Conservation (phyloP, 2,888 invertebrate species). For the Crematogaster levior region DNA sequence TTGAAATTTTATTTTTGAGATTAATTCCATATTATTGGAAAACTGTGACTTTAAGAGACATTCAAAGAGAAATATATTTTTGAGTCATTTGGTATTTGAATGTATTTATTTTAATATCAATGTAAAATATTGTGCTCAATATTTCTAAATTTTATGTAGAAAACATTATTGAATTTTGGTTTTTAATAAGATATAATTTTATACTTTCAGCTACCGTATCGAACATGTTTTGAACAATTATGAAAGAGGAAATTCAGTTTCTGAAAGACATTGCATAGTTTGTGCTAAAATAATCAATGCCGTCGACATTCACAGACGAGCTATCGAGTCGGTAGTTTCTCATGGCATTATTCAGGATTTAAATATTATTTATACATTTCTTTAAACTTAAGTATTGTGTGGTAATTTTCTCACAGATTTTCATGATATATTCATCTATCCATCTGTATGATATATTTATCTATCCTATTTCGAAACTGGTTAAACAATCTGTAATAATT, state of each 20-base stretch:
- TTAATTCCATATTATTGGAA: not conserved
- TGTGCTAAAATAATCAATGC: conserved; percentile 24
- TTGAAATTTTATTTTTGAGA: conserved; percentile 7
- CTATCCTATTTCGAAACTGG: not conserved
- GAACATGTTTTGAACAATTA: conserved; percentile 19
- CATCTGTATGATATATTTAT: not conserved
- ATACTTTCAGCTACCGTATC: conserved; percentile 39
- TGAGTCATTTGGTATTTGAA: not conserved
- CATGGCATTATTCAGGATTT: conserved; percentile 21
- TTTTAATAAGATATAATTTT: too few relatives aligned
- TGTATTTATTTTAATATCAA: conserved; percentile 1
- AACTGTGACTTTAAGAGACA: not conserved
- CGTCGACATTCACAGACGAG: conserved; percentile 26
- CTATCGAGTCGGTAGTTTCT: conserved; percentile 41
- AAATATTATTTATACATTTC: conserved; percentile 5
- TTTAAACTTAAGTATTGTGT: conserved; percentile 1
- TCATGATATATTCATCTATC: not conserved
- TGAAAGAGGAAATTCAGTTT: not conserved
- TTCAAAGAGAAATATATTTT: not conserved
- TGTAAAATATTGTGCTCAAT: not conserved
- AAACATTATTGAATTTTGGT: too few relatives aligned
- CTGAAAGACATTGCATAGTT: conserved; percentile 5
- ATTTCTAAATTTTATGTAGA: not conserved
- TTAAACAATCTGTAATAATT: not conserved
- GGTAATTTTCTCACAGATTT: not conserved